Evolutionary conservation across 2,888 invertebrate species (phyloP), one percentile per base, ranked within the genome.

Genomic region (Xanthia togata): DNA sequence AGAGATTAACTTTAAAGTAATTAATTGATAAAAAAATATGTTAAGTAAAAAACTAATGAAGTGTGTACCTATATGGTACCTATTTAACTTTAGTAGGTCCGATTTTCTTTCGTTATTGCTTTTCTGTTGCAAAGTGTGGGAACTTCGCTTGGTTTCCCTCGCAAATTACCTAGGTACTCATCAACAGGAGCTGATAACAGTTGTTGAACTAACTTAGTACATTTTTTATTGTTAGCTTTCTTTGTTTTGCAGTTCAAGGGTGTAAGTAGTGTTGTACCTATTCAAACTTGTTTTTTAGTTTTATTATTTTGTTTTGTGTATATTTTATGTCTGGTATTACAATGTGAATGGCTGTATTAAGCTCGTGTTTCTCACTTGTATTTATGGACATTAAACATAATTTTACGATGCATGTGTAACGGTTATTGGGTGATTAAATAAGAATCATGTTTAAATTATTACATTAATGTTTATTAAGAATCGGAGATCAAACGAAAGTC

Each of bases 401-500:
- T 41, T 72, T 73, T 67, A 82, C 62, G 70, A 67, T 82, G 63
- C 17, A 35, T 62, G 41, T 60, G 70, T 77, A 41, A 69, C 14
- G 47, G 60, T 74, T 76, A 73, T 67, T 63, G 78, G 76, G 79
- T 59, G 6, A 85, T 82, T 59, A 69, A 86, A 88, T 80, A 74
- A 77, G 78, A 76, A 55, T 72, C 41, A 79, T 85, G 87, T 87
- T 88, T 89, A 85, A 83, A 75, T 87, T 91, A 90, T 74, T 85
- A 90, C 89, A 87, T 88, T 89, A 86, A 88, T 90, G 89, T 94
- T 95, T 93, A 95, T 94, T 94, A 92, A 95, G 91, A 94, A 93
- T 93, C 92, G 92, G 96, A 96, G 96, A 96, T 96, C 96, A 96
- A 96, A 94, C 91, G 96, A 96, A 96, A 96, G 96, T 96, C 96